Conservation (phyloP, 2,888 invertebrate genomes). For the Ectropis crepuscularia region DNA sequence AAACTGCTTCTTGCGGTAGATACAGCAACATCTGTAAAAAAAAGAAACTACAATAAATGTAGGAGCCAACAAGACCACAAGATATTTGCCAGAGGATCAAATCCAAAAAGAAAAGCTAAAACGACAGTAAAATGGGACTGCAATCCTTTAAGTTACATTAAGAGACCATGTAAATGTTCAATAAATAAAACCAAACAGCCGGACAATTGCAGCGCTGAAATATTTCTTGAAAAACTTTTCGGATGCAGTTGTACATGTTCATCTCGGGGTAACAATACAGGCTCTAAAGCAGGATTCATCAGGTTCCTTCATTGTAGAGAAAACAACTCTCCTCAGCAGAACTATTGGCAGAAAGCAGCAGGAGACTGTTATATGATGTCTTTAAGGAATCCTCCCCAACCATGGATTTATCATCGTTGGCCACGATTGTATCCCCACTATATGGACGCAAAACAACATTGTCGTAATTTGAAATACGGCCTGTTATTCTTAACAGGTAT, state of each 20-base stretch:
- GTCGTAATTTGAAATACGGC: slow-evolving; percentile 43
- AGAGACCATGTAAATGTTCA: slow-evolving; percentile 21
- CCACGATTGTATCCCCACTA: slow-evolving; percentile 50
- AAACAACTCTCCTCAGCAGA: slow-evolving; percentile 15
- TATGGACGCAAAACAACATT: slow-evolving; percentile 40
- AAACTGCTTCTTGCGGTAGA: slow-evolving; percentile 42
- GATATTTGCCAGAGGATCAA: slow-evolving; percentile 7
- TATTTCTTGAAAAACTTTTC: slow-evolving; percentile 33
- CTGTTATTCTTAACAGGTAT: slow-evolving; percentile 47
- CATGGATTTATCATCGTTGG: slow-evolving; percentile 51
- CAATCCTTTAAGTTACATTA: slow-evolving; percentile 22
- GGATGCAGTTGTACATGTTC: slow-evolving; percentile 17
- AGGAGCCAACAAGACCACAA: slow-evolving; percentile 10
- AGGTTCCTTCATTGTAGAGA: slow-evolving; percentile 11
- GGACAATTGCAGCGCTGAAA: slow-evolving; percentile 2
- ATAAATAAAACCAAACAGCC: slow-evolving; percentile 17
- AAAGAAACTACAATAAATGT: slow-evolving; percentile 14
- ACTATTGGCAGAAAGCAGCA: slow-evolving; percentile 40
- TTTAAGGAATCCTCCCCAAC: slow-evolving; percentile 50
- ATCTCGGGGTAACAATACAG: slow-evolving; percentile 9
- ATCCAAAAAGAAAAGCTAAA: slow-evolving; percentile 18
- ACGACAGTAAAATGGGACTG: slow-evolving; percentile 7
- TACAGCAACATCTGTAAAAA: slow-evolving; percentile 38
- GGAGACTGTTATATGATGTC: slow-evolving; percentile 56
- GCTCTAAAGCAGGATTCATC: background rate